A percentile compares a stretch with the other conserved stretches of the same genome.
phyloP scores from a whole-genome alignment of 2,888 invertebrate genomes.

The Drosophila helvetica region DNA sequence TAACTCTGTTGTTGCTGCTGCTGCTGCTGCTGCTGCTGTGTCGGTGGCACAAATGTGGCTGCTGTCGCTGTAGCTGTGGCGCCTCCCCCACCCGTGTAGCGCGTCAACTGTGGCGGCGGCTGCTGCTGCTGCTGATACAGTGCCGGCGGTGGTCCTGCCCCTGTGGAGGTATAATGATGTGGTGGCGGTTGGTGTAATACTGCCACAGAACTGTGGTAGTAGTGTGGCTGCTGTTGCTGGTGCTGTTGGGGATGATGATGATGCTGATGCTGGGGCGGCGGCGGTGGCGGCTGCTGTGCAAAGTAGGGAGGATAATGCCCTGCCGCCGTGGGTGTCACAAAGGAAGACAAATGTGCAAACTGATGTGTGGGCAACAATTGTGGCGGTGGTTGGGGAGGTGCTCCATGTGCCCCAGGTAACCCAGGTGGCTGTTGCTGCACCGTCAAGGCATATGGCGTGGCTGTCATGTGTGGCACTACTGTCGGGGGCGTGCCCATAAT shows the following conservation, averaged over 20 bases:
- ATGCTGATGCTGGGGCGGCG: constrained; percentile 46
- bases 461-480: constrained; percentile 31
- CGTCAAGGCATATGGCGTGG: constrained; percentile 42
- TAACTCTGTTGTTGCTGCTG: constrained; percentile 51
- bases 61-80: constrained; percentile 33
- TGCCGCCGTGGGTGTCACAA: constrained; percentile 59
- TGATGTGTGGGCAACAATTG: constrained; percentile 62
- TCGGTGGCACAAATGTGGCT: constrained; percentile 56
- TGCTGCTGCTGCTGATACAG: constrained; percentile 71
- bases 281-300: constrained; percentile 71
- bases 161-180: constrained; percentile 82
- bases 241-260: constrained; percentile 53
- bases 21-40: constrained; percentile 33
- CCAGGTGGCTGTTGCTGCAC: constrained; percentile 35
- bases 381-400: constrained; percentile 45
- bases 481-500: constrained; percentile 48
- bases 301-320: constrained; percentile 68
- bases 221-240: constrained; percentile 75
- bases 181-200: constrained; percentile 85
- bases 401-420: constrained; percentile 44
- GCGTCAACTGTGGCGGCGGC: constrained; percentile 62
- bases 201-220: constrained; percentile 79
- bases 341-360: constrained; percentile 69
- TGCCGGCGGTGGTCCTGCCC: constrained; percentile 63
- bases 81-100: constrained; percentile 35